Conservation (phyloP, 2,888 invertebrate genomes). For the Chymomyza caudatula region DNA sequence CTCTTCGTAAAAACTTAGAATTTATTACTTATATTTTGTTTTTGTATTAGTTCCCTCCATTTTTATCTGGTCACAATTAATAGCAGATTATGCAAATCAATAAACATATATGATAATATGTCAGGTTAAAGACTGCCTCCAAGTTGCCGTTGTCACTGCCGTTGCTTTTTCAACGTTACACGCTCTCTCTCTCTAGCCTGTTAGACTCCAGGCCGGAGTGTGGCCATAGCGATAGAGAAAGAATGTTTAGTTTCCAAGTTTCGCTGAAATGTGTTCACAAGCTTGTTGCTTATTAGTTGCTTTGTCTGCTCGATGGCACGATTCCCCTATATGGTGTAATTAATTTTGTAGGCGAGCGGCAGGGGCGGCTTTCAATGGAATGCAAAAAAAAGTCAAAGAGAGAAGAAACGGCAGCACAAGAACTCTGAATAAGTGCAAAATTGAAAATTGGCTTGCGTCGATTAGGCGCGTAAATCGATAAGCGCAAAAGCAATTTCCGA, state of each 20-base stretch:
- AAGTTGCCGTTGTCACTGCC: constrained; percentile 34
- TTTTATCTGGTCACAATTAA: constrained; percentile 70
- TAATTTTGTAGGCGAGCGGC: constrained; percentile 21
- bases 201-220: no score
- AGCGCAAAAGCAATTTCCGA: constrained; percentile 69
- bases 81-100: constrained; percentile 74
- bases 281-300: constrained; percentile 14
- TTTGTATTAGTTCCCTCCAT: constrained; percentile 7
- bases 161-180: constrained; percentile 25
- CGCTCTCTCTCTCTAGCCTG: constrained; percentile 1
- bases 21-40: constrained; percentile 4
- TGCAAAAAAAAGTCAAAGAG: not conserved
- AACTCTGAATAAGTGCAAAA: constrained; percentile 46
- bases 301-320: not conserved
- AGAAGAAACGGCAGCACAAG: not conserved
- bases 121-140: not conserved
- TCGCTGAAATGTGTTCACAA: constrained; percentile 8
- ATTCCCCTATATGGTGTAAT: constrained; percentile 13
- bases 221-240: no score
- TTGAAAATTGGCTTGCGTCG: constrained; percentile 59
- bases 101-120: constrained; percentile 41
- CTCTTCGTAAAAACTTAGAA: constrained; percentile 5
- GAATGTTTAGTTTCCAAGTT: not conserved
- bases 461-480: constrained; percentile 68
- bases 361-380: not conserved